These are phyloP conservation scores for Ailuropoda melanoleuca DNA, from an alignment of 2,113 vertebrate species.

Conservation along the genomic window DNA sequence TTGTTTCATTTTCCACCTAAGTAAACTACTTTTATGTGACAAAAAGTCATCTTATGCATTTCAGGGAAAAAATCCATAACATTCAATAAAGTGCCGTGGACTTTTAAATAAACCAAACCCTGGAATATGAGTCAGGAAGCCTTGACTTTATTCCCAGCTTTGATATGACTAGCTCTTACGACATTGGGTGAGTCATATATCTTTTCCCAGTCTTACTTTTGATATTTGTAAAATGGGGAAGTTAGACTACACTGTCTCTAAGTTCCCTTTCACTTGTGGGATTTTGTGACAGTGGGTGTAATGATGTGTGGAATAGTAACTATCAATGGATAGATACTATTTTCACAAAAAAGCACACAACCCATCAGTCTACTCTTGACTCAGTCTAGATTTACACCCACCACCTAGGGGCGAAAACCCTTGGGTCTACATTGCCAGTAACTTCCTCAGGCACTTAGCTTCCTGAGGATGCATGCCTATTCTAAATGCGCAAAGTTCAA, in stretches of 20 bases:
- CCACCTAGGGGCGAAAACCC: neutral
- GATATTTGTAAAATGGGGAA: neutral
- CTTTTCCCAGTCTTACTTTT: slow-evolving; percentile 5
- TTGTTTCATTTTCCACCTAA: slow-evolving; percentile 10
- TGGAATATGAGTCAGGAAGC: neutral
- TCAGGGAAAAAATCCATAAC: neutral
- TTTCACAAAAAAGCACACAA: neutral
- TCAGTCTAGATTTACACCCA: neutral
- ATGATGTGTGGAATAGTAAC: neutral
- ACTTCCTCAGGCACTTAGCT: neutral
- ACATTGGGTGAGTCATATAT: neutral
- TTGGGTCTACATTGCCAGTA: neutral
- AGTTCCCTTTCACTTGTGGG: neutral
- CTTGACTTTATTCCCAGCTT: neutral
- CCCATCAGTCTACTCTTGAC: neutral
- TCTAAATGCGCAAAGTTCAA: slow-evolving; percentile 12
- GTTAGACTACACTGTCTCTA: neutral
- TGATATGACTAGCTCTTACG: neutral
- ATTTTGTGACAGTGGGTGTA: neutral
- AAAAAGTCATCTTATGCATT: neutral
- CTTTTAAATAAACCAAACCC: neutral
- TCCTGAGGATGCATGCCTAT: neutral
- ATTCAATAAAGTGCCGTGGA: neutral
- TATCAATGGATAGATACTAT: neutral
- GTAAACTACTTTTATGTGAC: neutral